Evolutionary conservation across 2,797 vertebrate species (phyloP).

Genomic region (Chromobotia macracanthus): DNA sequence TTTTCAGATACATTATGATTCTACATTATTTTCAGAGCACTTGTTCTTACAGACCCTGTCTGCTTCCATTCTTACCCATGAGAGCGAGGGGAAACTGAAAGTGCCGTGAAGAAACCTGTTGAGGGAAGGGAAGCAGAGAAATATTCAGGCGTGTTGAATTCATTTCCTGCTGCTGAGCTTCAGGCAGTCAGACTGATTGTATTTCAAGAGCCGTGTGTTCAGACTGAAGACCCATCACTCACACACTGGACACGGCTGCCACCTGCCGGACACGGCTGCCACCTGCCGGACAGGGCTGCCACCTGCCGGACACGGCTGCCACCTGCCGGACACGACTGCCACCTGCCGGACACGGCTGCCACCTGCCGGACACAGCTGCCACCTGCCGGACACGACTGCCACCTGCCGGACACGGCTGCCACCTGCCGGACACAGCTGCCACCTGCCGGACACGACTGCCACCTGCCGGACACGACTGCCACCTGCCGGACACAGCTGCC

Average conservation of each 20-base stretch:
- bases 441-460: slow-evolving; percentile 2
- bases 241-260: neutral
- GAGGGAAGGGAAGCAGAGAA: slow-evolving; percentile 1
- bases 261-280: slow-evolving; percentile 3
- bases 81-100: slow-evolving; percentile 9
- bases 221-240: too few species aligned
- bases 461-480: neutral
- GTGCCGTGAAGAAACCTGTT: slow-evolving; percentile 14
- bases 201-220: slow-evolving; percentile 11
- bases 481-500: too few species aligned
- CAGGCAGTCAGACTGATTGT: slow-evolving; percentile 13
- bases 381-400: slow-evolving; percentile 2
- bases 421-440: too few species aligned
- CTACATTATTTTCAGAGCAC: too few species aligned
- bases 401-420: neutral
- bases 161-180: neutral
- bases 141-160: neutral
- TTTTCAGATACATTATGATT: too few species aligned
- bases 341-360: neutral
- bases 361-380: too few species aligned
- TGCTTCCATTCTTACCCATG: too few species aligned
- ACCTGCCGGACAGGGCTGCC: neutral
- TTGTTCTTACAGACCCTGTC: neutral
- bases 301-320: too few species aligned
- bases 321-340: slow-evolving; percentile 2